Base-by-base conservation (phyloP, 2,113 vertebrate genomes). In the Ochotona princeps region DNA sequence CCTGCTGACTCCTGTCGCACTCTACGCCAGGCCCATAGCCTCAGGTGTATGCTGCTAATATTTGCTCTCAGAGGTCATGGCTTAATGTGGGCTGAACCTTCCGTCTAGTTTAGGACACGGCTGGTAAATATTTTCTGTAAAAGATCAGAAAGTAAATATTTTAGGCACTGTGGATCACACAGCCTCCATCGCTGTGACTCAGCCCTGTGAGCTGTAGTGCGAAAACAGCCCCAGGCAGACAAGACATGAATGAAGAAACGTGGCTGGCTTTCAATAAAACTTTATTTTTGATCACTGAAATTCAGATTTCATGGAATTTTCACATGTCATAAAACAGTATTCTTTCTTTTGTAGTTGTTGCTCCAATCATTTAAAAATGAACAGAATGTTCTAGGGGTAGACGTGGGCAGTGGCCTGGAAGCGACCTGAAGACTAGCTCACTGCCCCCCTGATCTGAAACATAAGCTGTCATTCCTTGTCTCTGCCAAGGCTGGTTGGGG, bases 261-360 rank as follows among this genome's bases (percentile, higher is more conserved):
- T 69, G 63, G 2, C n/a, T 30, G 10, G 14, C 30, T 38, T 90
- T 83, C 28, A 47, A 8, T 35, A 78, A 80, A 83, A 60, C 47
- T 65, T 89, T 18, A 72, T 87, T 79, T 65, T 35, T 85, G 38
- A 95, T 63, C 21, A 44, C 21, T 35, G 35, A 83, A 83, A 87
- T 89, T 44, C 51, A 35, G 69, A 70, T 51, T 75, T 72, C 28
- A 65, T 35, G 0, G 83, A 7, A 49, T 72, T 90, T 84, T 79
- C 26, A 51, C 12, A 13, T 18, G 54, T 44, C 78, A 61, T 1
- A 0, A 69, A 74, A 49, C 61, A 66, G 51, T 54, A 21, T 20
- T 44, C 6, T 80, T 87, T 21, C 87, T 83, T 44, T 76, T 28
- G 49, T 44, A 32, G n/a, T 92, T 73, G 13, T 57, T 14, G 13